Percentiles rank a stretch among this genome's conserved stretches.
phyloP scores from a whole-genome alignment of 2,113 vertebrate species.

The Rhegmatorhina hoffmannsi region DNA sequence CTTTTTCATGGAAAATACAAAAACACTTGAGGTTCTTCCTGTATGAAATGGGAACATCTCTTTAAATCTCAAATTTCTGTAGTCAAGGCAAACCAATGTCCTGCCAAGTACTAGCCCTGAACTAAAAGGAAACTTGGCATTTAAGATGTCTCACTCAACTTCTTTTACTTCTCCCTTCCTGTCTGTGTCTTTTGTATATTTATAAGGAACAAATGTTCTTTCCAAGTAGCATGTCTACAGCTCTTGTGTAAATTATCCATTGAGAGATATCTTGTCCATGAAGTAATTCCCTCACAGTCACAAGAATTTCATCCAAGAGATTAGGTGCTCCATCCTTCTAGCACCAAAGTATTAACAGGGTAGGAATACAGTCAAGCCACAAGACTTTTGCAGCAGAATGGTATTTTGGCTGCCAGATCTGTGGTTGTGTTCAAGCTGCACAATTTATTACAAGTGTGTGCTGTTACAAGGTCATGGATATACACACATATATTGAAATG shows the following conservation, averaged over 20 bases:
- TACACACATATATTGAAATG: neutral
- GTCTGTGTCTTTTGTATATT: constrained; percentile 23
- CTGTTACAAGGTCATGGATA: neutral
- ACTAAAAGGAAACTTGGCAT: constrained; percentile 47
- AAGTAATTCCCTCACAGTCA: neutral
- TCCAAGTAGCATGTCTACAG: neutral
- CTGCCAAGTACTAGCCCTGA: constrained; percentile 45
- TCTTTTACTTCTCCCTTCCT: constrained; percentile 22
- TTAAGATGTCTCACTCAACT: constrained; percentile 7
- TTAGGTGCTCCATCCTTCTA: neutral
- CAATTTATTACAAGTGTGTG: neutral
- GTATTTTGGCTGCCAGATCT: neutral
- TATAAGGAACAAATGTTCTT: constrained; percentile 28
- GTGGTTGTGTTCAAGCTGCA: neutral
- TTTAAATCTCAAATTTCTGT: constrained; percentile 31
- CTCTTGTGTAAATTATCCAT: neutral
- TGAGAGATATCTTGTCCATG: neutral
- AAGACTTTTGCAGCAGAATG: neutral
- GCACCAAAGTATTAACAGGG: neutral
- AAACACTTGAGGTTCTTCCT: neutral
- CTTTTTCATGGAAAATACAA: neutral
- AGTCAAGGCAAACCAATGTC: neutral
- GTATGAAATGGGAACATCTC: neutral
- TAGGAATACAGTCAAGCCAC: neutral
- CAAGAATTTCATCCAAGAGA: neutral